Percentiles rank a stretch among this genome's conserved stretches.
phyloP scores from a whole-genome alignment of 2,888 invertebrate genomes.

The Eristalis tenax region DNA sequence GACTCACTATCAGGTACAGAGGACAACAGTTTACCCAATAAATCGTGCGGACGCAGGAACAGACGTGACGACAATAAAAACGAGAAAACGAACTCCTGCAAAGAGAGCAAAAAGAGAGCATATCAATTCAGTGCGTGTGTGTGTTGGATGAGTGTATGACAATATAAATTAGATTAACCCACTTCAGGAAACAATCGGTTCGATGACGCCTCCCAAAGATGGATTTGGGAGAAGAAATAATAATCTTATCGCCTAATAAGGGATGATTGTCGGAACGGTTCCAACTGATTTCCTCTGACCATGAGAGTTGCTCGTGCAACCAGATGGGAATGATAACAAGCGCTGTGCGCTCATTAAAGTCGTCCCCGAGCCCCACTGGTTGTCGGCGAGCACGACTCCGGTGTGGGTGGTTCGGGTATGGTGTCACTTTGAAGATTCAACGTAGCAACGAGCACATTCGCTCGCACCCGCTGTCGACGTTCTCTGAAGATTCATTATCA shows the following conservation, averaged over 20 bases:
- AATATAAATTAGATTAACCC: constrained; percentile 58
- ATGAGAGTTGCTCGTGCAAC: background rate
- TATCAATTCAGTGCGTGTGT: background rate
- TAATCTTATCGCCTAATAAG: constrained; percentile 74
- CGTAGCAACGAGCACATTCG: constrained; percentile 24
- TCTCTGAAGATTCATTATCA: constrained; percentile 63
- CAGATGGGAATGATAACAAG: constrained; percentile 60
- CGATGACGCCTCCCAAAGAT: constrained; percentile 51
- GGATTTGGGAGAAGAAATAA: constrained; percentile 74
- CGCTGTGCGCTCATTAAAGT: constrained; percentile 63
- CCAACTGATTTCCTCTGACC: constrained; percentile 50
- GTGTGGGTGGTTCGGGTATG: background rate
- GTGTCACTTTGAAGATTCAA: constrained; percentile 40
- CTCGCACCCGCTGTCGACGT: constrained; percentile 11
- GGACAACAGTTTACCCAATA: constrained; percentile 80
- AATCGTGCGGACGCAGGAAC: constrained; percentile 81
- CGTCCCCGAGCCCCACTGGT: constrained; percentile 13
- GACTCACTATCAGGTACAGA: constrained; percentile 80
- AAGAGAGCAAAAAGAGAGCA: constrained; percentile 47
- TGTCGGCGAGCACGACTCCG: background rate
- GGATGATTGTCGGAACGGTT: constrained; percentile 60
- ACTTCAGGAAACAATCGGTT: constrained; percentile 40
- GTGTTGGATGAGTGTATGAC: background rate
- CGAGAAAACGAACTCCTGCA: constrained; percentile 81
- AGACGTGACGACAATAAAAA: constrained; percentile 81